Conservation (phyloP, 2,888 invertebrate species). For the Acanthosepion esculentum region DNA sequence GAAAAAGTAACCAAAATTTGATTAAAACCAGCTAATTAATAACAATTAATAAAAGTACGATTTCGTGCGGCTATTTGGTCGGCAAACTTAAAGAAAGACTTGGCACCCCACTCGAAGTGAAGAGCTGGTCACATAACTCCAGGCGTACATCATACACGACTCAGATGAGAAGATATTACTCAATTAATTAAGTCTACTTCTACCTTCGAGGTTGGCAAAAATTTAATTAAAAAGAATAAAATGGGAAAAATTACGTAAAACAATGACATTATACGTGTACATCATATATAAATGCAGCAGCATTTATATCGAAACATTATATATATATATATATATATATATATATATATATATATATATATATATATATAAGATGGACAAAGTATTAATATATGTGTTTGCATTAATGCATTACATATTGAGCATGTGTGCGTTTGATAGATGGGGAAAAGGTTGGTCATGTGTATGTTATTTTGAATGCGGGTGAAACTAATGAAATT, state of each 20-base stretch:
- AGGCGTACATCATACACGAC: neutral
- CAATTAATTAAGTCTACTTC: slow-evolving; percentile 13
- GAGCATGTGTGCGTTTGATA: too few species aligned
- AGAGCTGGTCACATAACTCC: slow-evolving; percentile 7
- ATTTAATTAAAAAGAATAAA: slow-evolving; percentile 21
- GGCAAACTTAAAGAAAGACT: neutral
- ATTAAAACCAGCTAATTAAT: slow-evolving; percentile 9
- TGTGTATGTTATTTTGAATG: too few species aligned
- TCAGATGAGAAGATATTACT: neutral
- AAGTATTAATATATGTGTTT: neutral
- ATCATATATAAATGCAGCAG: neutral
- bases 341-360: neutral
- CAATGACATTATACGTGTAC: neutral
- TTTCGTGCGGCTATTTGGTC: neutral
- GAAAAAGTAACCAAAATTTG: neutral
- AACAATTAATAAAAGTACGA: neutral
- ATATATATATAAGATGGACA: too few species aligned
- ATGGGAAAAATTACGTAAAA: neutral
- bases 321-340: neutral
- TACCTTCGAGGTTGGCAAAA: slow-evolving; percentile 1
- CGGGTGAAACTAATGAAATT: too few species aligned
- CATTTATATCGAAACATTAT: neutral
- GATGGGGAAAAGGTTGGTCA: too few species aligned
- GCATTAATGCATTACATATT: too few species aligned
- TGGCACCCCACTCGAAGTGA: neutral